Percentiles rank a stretch among this genome's conserved stretches.
Evolutionary conservation across 2,113 vertebrate species (phyloP).

Genomic region (Chionomys nivalis): DNA sequence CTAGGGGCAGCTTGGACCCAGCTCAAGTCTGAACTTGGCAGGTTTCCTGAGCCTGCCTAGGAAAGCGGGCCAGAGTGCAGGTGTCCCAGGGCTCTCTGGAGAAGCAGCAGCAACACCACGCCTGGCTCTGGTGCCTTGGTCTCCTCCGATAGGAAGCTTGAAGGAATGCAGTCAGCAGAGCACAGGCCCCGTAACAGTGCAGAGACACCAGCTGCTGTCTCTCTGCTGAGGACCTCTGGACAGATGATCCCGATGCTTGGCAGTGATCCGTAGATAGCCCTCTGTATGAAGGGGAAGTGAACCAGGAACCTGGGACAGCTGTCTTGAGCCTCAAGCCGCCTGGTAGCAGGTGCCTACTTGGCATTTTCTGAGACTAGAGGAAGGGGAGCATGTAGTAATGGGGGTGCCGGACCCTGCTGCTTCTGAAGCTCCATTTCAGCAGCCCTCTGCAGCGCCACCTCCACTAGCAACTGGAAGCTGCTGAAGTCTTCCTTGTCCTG

Average conservation of each 20-base stretch:
- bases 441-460: slow-evolving; percentile 92
- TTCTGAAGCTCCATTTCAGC: slow-evolving; percentile 92
- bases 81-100: slow-evolving; percentile 61
- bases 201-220: slow-evolving; percentile 16
- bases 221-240: slow-evolving; percentile 67
- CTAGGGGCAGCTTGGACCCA: slow-evolving; percentile 54
- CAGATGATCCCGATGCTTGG: slow-evolving; percentile 67
- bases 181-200: slow-evolving; percentile 54
- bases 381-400: slow-evolving; percentile 70
- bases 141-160: slow-evolving; percentile 54
- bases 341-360: slow-evolving; percentile 78
- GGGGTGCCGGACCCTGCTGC: slow-evolving; percentile 81
- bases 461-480: slow-evolving; percentile 93
- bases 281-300: slow-evolving; percentile 62
- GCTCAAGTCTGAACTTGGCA: slow-evolving; percentile 47
- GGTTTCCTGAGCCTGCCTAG: slow-evolving; percentile 49
- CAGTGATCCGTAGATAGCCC: slow-evolving; percentile 77
- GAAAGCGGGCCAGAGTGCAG: slow-evolving; percentile 48
- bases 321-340: slow-evolving; percentile 51
- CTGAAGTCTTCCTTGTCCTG: slow-evolving; percentile 95
- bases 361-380: slow-evolving; percentile 77
- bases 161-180: slow-evolving; percentile 64
- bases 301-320: slow-evolving; percentile 55
- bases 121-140: slow-evolving; percentile 47
- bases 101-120: slow-evolving; percentile 70